Evolutionary conservation across 2,797 vertebrate genomes (phyloP).

Genomic region (Bradypodion ventrale): DNA sequence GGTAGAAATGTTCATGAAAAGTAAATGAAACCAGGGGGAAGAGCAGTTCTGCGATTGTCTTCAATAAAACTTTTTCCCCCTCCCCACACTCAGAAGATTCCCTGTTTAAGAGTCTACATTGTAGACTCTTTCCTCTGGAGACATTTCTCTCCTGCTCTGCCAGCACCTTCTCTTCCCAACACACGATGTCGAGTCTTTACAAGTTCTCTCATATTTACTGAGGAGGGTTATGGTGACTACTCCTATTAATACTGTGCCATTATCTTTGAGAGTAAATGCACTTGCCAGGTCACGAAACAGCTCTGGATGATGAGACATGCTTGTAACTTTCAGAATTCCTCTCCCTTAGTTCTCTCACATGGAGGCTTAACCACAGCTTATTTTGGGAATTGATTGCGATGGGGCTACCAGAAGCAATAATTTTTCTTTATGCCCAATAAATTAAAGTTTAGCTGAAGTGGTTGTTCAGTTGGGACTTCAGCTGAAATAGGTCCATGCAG

Average conservation of each 20-base stretch:
- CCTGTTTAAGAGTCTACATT: no score
- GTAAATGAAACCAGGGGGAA: constrained; percentile 31
- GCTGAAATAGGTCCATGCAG: not conserved
- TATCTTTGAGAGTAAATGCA: constrained; percentile 9
- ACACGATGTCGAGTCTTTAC: not conserved
- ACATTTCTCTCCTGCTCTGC: not conserved
- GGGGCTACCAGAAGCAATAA: not conserved
- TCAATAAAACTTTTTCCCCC: not conserved
- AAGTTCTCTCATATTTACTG: not conserved
- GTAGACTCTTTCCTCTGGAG: not conserved
- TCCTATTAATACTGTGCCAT: constrained; percentile 24
- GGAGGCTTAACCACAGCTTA: not conserved
- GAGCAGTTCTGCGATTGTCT: constrained; percentile 8
- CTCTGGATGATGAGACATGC: not conserved
- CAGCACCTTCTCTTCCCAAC: constrained; percentile 13
- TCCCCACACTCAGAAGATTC: constrained; percentile 9
- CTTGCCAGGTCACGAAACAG: not conserved
- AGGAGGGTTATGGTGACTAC: not conserved
- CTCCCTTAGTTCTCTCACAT: not conserved
- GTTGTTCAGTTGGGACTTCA: not conserved
- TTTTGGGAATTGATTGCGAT: not conserved
- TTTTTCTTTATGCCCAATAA: not conserved
- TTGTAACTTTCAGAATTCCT: not conserved
- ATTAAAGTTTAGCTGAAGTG: not conserved
- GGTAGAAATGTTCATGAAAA: constrained; percentile 18